Conservation (phyloP, 2,797 vertebrate genomes). For the Chloroceryle amazona region DNA sequence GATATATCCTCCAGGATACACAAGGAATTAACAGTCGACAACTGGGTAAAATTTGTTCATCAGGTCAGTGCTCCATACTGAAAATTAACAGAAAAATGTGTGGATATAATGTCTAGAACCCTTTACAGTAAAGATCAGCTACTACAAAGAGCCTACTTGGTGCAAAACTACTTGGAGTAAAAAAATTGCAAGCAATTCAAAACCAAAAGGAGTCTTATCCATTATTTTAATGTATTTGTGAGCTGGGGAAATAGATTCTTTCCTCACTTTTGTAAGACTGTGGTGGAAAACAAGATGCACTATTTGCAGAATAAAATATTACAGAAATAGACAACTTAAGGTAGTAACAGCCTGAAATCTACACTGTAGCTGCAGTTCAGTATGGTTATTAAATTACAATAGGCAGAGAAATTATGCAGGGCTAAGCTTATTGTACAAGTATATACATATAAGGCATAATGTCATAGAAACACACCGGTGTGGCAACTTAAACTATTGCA, state of each 20-base stretch:
- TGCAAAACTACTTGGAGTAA: not conserved
- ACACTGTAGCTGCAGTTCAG: not conserved
- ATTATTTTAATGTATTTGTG: not conserved
- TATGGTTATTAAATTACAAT: not conserved
- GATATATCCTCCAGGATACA: not conserved
- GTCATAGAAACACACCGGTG: not conserved
- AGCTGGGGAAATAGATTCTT: not conserved
- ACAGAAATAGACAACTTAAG: not conserved
- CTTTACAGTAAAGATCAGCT: not conserved
- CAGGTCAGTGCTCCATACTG: not conserved
- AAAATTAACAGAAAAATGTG: not conserved
- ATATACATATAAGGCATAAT: not conserved
- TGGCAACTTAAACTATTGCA: not conserved
- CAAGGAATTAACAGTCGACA: not conserved
- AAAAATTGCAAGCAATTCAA: not conserved
- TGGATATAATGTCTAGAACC: not conserved
- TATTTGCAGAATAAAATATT: not conserved
- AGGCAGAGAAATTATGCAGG: not conserved
- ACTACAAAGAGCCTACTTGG: not conserved
- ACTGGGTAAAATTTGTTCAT: not conserved
- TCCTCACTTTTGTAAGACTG: not conserved
- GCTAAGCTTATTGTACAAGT: not conserved
- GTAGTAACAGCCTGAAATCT: not conserved
- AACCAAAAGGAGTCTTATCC: not conserved
- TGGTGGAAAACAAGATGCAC: not conserved